Evolutionary conservation across 2,888 invertebrate genomes (phyloP).

Genomic region (Chrysotoxum bicinctum): DNA sequence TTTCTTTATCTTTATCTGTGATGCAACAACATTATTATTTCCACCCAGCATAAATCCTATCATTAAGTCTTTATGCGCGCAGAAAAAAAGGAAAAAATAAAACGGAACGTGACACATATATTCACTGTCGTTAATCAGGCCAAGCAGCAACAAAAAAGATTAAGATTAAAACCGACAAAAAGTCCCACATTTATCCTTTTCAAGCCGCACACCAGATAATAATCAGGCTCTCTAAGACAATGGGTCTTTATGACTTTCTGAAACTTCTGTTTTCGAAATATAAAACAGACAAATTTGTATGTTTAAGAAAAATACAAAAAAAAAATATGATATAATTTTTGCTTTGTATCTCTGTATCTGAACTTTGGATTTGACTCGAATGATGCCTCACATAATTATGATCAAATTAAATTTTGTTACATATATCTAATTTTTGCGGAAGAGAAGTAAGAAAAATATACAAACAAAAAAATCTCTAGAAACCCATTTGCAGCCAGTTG

Average conservation of each 20-base stretch:
- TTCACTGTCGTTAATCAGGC: conserved; percentile 51
- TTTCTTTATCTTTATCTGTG: neutral
- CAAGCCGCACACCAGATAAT: neutral
- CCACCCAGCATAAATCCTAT: conserved; percentile 1
- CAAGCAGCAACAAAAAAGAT: neutral
- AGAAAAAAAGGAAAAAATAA: conserved; percentile 5
- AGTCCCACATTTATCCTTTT: conserved; percentile 24
- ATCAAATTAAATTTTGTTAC: conserved; percentile 48
- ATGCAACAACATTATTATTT: conserved; percentile 9
- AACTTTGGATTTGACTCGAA: conserved; percentile 19
- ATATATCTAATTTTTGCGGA: conserved; percentile 17
- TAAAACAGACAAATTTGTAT: neutral
- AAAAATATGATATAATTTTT: neutral
- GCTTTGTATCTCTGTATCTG: conserved; percentile 18
- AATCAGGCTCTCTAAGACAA: conserved; percentile 43
- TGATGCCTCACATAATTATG: conserved; percentile 57
- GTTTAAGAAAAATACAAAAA: neutral
- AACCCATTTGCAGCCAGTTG: neutral
- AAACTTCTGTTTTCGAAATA: conserved; percentile 41
- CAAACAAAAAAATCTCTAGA: neutral
- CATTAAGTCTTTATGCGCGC: conserved; percentile 5
- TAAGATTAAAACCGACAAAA: conserved; percentile 14
- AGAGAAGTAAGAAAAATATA: neutral
- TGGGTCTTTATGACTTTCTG: conserved; percentile 67
- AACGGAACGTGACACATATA: conserved; percentile 61